These are phyloP conservation scores for Ecliptopera silaceata DNA, from an alignment of 2,888 invertebrate species.

Conservation along the genomic window DNA sequence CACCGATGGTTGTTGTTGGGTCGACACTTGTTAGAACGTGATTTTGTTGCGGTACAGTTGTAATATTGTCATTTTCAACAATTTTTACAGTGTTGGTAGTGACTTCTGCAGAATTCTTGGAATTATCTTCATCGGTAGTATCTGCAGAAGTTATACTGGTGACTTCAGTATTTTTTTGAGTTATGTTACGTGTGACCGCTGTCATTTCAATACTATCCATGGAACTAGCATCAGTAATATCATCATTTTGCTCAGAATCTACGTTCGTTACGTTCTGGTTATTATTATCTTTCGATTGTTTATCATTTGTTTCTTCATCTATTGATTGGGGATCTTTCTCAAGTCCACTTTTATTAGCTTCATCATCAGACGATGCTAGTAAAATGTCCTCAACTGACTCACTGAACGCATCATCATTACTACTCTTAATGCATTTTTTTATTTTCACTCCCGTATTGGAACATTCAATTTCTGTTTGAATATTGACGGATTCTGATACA, in stretches of 20 bases:
- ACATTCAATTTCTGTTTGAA: constrained; percentile 40
- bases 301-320: neutral
- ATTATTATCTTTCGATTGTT: constrained; percentile 6
- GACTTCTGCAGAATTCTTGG: constrained; percentile 7
- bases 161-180: constrained; percentile 5
- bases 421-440: constrained; percentile 39
- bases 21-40: neutral
- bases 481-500: constrained; percentile 19
- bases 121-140: neutral
- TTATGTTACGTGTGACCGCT: neutral
- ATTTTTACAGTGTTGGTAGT: constrained; percentile 6
- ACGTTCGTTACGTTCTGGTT: neutral
- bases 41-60: neutral
- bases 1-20: neutral
- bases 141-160: constrained; percentile 17
- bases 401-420: constrained; percentile 48
- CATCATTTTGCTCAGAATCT: neutral
- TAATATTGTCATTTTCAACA: constrained; percentile 4
- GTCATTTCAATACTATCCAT: constrained; percentile 10
- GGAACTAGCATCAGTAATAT: constrained; percentile 15
- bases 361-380: constrained; percentile 61
- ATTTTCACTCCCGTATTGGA: constrained; percentile 30
- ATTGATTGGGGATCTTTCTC: neutral
- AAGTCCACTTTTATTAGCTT: constrained; percentile 8
- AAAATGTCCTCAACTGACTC: constrained; percentile 57